Conservation (phyloP, 2,113 vertebrate species). For the Melanerpes formicivorus region DNA sequence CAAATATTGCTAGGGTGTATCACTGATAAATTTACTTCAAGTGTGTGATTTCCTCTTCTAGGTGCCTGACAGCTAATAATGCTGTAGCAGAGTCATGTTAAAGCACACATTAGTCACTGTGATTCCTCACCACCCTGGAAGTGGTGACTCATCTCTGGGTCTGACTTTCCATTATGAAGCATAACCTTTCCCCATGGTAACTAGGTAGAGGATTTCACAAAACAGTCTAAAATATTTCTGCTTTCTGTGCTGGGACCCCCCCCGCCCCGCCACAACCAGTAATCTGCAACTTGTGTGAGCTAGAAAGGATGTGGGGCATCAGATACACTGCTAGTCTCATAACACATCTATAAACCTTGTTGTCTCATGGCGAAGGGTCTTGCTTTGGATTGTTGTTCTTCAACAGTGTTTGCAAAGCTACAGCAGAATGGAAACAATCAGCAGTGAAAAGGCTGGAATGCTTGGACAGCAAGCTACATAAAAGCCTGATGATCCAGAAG, state of each 20-base stretch:
- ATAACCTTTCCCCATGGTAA: not conserved
- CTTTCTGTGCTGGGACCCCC: not conserved
- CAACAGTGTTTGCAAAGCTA: not conserved
- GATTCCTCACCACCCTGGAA: not conserved
- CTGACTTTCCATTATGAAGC: not conserved
- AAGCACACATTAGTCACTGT: conserved; percentile 40
- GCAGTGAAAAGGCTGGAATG: not conserved
- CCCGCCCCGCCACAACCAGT: too few relatives aligned
- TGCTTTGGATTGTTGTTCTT: not conserved
- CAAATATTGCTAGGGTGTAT: not conserved
- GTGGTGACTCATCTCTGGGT: conserved; percentile 30
- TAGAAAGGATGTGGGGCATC: not conserved
- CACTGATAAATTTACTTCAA: not conserved
- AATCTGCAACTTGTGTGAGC: not conserved
- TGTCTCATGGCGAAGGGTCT: not conserved
- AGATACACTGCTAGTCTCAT: not conserved
- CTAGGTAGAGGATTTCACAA: conserved; percentile 6
- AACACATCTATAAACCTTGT: too few relatives aligned
- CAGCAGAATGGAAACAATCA: not conserved
- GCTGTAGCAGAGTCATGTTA: not conserved
- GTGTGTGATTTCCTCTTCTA: not conserved
- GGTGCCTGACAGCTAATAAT: not conserved
- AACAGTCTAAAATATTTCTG: not conserved
- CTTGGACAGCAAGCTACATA: not conserved
- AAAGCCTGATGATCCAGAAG: not conserved